Base-by-base conservation (phyloP, 2,113 vertebrate species). In the Anolis carolinensis region DNA sequence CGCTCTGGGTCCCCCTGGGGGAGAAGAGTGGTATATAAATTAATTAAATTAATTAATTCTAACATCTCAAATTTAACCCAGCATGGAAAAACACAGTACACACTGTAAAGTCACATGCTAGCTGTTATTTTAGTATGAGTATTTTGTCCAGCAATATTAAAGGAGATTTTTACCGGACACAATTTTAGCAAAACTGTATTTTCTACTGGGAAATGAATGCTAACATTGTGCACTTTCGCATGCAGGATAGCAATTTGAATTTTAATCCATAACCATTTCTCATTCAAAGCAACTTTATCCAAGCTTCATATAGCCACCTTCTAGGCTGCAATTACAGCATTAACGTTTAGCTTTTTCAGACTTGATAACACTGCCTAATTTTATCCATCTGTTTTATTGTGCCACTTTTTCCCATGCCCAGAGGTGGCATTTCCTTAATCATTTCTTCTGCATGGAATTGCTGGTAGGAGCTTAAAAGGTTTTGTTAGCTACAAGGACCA, bases 341-440 rank as follows among this genome's bases (percentile, higher is more conserved):
- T 93, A 93, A 79, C 90, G 82, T 87, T 86, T 90, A 93, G 84
- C 91, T 93, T 96, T 44, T 96, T 93, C 92, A 95, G 76, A 71
- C 34, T 70, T 92, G 84, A 86, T 89, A 95, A 79, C 86, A 91
- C 23, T 92, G 86, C 93, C 76, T 94, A 95, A 95, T 94, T 95
- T 88, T 90, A 92, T 93, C 88, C 88, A 94, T 92, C 71, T 93
- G 93, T 90, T 94, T 95, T 93, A 89, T 89, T 95, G 84, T 92
- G 72, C 83, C 81, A 85, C 11, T 16, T 44, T 7, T 86, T 83
- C 14, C 2, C 2, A 59, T 90, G 75, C 79, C 90, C 93, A 48
- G 77, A 93, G 88, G 88, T 95, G 84, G 77, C 82, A 91, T 93
- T 93, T 92, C 83, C 88, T 93, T 94, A 92, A 93, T 93, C 1